Evolutionary conservation across 2,888 invertebrate species (phyloP).

Genomic region (Drosophila subsilvestris): DNA sequence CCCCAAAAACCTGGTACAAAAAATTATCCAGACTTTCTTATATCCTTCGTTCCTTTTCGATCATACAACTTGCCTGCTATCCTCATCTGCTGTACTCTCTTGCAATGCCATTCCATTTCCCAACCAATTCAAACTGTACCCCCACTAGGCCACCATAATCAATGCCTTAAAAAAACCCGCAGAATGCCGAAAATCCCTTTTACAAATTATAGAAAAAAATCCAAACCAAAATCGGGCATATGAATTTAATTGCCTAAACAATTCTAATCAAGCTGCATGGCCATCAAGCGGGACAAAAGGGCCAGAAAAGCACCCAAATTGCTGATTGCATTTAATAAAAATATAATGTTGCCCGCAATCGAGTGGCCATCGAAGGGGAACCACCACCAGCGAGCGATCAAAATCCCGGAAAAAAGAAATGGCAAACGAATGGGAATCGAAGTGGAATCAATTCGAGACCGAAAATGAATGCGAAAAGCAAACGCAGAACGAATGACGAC

Average conservation of each 20-base stretch:
- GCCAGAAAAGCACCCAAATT: slow-evolving; percentile 57
- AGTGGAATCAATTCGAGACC: slow-evolving; percentile 47
- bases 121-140: too few species aligned
- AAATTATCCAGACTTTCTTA: too few species aligned
- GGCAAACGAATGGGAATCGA: slow-evolving; percentile 44
- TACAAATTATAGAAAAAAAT: slow-evolving; percentile 47
- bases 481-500: slow-evolving; percentile 60
- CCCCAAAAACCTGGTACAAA: too few species aligned
- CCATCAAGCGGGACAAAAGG: slow-evolving; percentile 60
- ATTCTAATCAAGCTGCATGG: slow-evolving; percentile 63
- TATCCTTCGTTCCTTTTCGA: too few species aligned
- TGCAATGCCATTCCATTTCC: too few species aligned
- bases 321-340: slow-evolving; percentile 79
- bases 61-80: too few species aligned
- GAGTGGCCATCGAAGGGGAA: slow-evolving; percentile 32
- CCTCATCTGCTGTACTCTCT: too few species aligned
- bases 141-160: slow-evolving; percentile 9
- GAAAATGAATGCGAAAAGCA: slow-evolving; percentile 51
- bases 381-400: slow-evolving; percentile 16
- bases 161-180: slow-evolving; percentile 9
- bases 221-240: slow-evolving; percentile 65
- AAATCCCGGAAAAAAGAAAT: slow-evolving; percentile 18
- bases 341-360: slow-evolving; percentile 74
- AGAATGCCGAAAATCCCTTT: slow-evolving; percentile 21
- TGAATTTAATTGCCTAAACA: slow-evolving; percentile 77